A percentile compares a stretch with the other conserved stretches of the same genome.
Evolutionary conservation across 2,888 invertebrate species (phyloP).

Genomic region (Stomorhina lunata): DNA sequence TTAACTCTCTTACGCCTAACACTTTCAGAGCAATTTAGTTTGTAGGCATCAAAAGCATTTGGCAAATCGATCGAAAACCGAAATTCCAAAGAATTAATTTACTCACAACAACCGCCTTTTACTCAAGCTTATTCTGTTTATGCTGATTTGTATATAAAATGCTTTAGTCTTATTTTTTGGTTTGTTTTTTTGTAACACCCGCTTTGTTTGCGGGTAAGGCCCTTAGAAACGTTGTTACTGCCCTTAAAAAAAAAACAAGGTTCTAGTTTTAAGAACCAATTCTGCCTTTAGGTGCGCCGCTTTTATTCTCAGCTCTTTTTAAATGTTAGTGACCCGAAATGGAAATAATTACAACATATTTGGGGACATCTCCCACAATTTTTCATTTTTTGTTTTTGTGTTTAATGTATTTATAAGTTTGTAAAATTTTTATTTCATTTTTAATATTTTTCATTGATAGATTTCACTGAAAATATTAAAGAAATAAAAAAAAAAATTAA

Average conservation of each 20-base stretch:
- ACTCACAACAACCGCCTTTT: neutral
- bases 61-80: neutral
- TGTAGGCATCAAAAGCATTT: neutral
- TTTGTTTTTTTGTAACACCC: neutral
- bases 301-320: slow-evolving; percentile 52
- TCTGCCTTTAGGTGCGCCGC: slow-evolving; percentile 71
- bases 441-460: slow-evolving; percentile 31
- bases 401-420: slow-evolving; percentile 64
- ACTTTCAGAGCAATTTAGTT: neutral
- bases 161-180: too few relatives aligned
- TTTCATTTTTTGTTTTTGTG: slow-evolving; percentile 68
- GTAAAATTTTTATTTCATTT: slow-evolving; percentile 20
- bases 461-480: slow-evolving; percentile 30
- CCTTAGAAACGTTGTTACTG: neutral
- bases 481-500: neutral
- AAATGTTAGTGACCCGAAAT: slow-evolving; percentile 68
- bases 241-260: neutral
- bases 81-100: neutral
- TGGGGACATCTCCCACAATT: slow-evolving; percentile 79
- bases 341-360: slow-evolving; percentile 80
- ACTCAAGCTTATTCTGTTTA: slow-evolving; percentile 8
- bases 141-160: slow-evolving; percentile 50
- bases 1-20: neutral
- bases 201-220: neutral
- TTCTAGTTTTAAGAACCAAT: neutral